phyloP scores from a whole-genome alignment of 1,140 invertebrate species.

The Arion vulgaris region DNA sequence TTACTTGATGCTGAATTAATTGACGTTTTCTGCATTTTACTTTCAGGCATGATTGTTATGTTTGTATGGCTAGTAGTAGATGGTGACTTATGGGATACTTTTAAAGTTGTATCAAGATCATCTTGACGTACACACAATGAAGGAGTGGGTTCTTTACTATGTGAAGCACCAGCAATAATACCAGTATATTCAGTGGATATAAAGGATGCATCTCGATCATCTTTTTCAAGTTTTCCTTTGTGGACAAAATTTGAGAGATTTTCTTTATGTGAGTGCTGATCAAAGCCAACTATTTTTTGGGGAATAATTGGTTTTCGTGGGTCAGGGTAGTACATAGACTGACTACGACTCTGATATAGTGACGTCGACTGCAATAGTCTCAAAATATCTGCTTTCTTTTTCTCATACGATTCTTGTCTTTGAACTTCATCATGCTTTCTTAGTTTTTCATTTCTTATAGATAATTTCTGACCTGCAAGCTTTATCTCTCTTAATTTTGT shows the following conservation, averaged over 20 bases:
- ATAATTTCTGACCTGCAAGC: background rate
- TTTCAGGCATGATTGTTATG: too few species aligned
- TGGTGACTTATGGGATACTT: background rate
- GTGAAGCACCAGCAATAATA: background rate
- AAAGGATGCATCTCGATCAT: background rate
- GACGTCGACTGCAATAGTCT: background rate
- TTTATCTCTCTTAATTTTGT: background rate
- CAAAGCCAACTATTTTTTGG: background rate
- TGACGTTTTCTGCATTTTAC: too few species aligned
- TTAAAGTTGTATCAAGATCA: background rate
- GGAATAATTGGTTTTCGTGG: background rate
- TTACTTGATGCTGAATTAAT: background rate
- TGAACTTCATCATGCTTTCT: background rate
- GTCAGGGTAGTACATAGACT: background rate
- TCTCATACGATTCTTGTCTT: background rate
- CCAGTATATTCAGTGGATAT: background rate
- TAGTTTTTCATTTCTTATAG: background rate
- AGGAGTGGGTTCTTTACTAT: background rate
- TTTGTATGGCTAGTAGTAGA: background rate
- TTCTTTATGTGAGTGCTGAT: background rate
- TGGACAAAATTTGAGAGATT: background rate
- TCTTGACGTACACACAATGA: background rate
- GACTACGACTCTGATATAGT: background rate
- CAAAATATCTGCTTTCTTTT: conserved; percentile 1
- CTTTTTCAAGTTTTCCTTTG: background rate